phyloP scores from a whole-genome alignment of 2,888 invertebrate species.

The Apamea epomidion region DNA sequence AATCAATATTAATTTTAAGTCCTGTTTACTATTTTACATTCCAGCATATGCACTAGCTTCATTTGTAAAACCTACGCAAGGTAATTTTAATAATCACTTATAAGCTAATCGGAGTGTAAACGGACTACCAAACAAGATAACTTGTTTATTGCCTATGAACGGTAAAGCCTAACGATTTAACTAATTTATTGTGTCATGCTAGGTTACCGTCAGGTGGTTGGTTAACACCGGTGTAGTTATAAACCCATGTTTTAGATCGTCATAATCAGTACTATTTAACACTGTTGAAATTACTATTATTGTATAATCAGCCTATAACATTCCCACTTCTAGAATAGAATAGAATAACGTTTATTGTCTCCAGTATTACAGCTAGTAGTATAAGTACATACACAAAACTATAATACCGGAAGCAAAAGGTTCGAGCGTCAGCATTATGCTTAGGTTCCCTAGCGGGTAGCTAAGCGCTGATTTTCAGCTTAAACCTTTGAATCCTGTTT shows the following conservation, averaged over 20 bases:
- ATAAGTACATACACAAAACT: too few species aligned
- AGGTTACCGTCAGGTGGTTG: constrained; percentile 15
- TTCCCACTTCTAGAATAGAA: too few species aligned
- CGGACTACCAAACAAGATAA: constrained; percentile 34
- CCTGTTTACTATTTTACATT: constrained; percentile 32
- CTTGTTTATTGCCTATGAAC: constrained; percentile 40
- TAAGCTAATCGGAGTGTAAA: constrained; percentile 51
- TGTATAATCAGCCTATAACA: too few species aligned
- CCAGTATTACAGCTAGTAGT: too few species aligned
- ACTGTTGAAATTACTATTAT: background rate
- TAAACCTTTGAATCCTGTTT: too few species aligned
- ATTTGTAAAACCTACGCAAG: constrained; percentile 56
- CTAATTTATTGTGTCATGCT: constrained; percentile 42
- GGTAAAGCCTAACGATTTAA: constrained; percentile 28
- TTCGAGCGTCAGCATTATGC: too few species aligned
- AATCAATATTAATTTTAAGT: constrained; percentile 43
- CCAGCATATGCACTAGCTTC: constrained; percentile 33
- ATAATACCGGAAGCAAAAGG: too few species aligned
- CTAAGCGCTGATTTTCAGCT: too few species aligned
- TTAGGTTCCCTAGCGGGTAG: too few species aligned
- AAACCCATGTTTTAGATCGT: constrained; percentile 12
- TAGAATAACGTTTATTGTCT: too few species aligned
- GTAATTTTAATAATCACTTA: constrained; percentile 57
- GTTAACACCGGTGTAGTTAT: constrained; percentile 26
- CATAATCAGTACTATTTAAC: background rate